Evolutionary conservation across 1,140 invertebrate species (phyloP).

Genomic region (Zelostemma sp.): DNA sequence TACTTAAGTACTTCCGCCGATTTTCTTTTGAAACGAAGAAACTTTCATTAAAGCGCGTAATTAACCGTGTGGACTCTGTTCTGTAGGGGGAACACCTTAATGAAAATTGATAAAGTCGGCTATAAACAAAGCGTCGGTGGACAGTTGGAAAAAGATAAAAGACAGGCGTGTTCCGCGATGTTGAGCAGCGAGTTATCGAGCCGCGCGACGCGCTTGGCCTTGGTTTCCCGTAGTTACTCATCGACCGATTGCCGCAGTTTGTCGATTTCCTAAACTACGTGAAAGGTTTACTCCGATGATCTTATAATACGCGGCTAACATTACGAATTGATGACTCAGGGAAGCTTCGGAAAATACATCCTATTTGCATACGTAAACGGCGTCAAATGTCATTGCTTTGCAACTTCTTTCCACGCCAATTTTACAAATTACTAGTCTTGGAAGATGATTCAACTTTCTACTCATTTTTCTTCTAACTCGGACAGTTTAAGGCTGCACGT

Average conservation of each 20-base stretch:
- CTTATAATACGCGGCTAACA: slow-evolving; percentile 15
- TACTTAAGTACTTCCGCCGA: too few species aligned
- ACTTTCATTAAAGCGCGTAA: too few species aligned
- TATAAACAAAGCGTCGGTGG: neutral
- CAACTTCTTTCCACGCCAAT: too few species aligned
- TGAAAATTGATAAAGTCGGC: neutral
- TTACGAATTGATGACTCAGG: slow-evolving; percentile 17
- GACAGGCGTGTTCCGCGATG: slow-evolving; percentile 27
- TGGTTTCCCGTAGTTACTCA: slow-evolving; percentile 65
- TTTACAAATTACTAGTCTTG: too few species aligned
- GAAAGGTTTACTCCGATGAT: slow-evolving; percentile 24
- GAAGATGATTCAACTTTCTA: too few species aligned
- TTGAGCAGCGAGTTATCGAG: slow-evolving; percentile 30
- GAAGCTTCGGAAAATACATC: too few species aligned
- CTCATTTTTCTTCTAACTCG: too few species aligned
- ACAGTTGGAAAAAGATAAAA: slow-evolving; percentile 21
- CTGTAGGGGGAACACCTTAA: neutral
- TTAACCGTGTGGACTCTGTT: neutral
- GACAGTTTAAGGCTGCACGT: too few species aligned
- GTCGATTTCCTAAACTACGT: slow-evolving; percentile 48
- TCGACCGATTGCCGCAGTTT: slow-evolving; percentile 60
- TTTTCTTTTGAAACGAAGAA: too few species aligned
- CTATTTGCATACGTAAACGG: too few species aligned
- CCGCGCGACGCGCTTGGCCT: slow-evolving; percentile 56
- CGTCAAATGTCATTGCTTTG: too few species aligned